Evolutionary conservation across 2,888 invertebrate species (phyloP).

Genomic region (Euspilapteryx auroguttella): DNA sequence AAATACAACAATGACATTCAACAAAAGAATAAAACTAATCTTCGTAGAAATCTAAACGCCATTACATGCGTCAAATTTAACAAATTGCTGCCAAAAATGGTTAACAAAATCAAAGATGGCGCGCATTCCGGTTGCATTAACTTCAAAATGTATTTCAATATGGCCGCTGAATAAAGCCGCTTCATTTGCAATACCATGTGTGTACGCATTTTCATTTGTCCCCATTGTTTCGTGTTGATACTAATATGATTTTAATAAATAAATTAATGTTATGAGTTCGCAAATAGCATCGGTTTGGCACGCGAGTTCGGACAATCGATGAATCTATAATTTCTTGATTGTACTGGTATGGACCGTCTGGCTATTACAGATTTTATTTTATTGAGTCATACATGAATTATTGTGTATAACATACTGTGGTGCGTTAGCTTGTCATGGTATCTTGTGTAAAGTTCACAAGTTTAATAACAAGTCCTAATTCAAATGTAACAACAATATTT

Average conservation of each 20-base stretch:
- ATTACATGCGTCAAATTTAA: no score
- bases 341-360: conserved; percentile 29
- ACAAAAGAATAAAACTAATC: no score
- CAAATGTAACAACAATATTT: no score
- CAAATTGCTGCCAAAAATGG: conserved; percentile 25
- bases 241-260: conserved; percentile 62
- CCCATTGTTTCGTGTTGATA: conserved; percentile 56
- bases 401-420: no score
- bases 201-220: conserved; percentile 55
- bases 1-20: no score
- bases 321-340: conserved; percentile 42
- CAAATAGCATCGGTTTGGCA: conserved; percentile 54
- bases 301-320: conserved; percentile 41
- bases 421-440: no score
- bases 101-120: conserved; percentile 46
- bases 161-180: conserved; percentile 53
- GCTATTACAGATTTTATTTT: conserved; percentile 33
- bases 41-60: no score
- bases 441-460: no score
- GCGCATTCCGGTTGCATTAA: conserved; percentile 58
- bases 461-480: no score
- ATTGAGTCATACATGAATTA: conserved; percentile 53
- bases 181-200: conserved; percentile 55
- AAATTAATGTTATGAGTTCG: conserved; percentile 53
- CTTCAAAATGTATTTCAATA: conserved; percentile 59